Evolutionary conservation across 2,113 vertebrate species (phyloP).

Genomic region (Boulengeromyrus knoepffleri): DNA sequence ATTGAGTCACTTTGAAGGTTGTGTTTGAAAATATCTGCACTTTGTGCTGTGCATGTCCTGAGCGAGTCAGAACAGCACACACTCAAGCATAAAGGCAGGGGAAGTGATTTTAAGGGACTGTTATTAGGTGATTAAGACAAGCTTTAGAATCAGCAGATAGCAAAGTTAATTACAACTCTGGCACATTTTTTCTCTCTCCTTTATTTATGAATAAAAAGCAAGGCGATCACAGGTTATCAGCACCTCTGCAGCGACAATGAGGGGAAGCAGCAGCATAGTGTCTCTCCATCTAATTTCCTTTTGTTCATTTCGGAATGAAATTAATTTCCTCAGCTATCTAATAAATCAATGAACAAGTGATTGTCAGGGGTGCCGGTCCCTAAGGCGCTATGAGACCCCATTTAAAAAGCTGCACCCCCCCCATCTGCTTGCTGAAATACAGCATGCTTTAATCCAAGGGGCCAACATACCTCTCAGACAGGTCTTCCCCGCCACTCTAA

Average conservation of each 20-base stretch:
- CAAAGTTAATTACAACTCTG: constrained; percentile 60
- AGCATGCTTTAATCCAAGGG: constrained; percentile 29
- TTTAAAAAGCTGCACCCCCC: constrained; percentile 28
- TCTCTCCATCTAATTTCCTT: constrained; percentile 67
- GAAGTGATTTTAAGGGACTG: constrained; percentile 33
- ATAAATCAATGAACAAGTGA: constrained; percentile 65
- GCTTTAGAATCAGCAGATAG: constrained; percentile 48
- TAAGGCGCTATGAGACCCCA: constrained; percentile 52
- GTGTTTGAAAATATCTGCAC: not conserved
- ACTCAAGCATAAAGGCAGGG: constrained; percentile 22
- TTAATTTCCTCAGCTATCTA: constrained; percentile 67
- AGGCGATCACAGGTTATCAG: constrained; percentile 65
- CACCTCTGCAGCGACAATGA: constrained; percentile 45
- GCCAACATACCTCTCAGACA: constrained; percentile 33
- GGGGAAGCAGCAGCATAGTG: constrained; percentile 55
- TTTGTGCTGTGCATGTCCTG: not conserved
- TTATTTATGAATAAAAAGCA: constrained; percentile 63
- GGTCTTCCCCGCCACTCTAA: not conserved
- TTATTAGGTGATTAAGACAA: constrained; percentile 48
- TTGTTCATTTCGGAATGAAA: constrained; percentile 63
- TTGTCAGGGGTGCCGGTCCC: constrained; percentile 57
- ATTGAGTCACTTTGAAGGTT: not conserved
- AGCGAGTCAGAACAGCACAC: not conserved
- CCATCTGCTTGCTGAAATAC: not conserved
- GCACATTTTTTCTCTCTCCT: constrained; percentile 37